Conservation (phyloP, 2,888 invertebrate genomes). For the Drosophila aldrichi region DNA sequence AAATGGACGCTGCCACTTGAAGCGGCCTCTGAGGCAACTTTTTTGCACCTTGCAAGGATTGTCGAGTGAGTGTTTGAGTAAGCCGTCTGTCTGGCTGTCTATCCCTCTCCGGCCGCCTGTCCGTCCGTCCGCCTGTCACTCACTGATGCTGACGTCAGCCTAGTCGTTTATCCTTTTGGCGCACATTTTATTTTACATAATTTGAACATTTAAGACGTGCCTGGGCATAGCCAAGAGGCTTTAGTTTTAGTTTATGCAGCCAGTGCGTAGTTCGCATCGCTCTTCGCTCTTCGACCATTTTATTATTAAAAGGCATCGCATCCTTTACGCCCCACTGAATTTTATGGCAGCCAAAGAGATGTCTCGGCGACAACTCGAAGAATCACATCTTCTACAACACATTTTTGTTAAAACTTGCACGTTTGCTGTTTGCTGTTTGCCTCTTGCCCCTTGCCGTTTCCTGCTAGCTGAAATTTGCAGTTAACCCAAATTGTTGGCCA, state of each 20-base stretch:
- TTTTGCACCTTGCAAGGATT: slow-evolving; percentile 75
- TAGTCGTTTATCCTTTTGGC: slow-evolving; percentile 66
- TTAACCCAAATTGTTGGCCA: slow-evolving; percentile 80
- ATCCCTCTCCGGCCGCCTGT: slow-evolving; percentile 8
- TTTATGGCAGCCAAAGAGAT: slow-evolving; percentile 56
- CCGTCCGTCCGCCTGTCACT: slow-evolving; percentile 53
- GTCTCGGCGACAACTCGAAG: slow-evolving; percentile 30
- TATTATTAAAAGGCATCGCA: slow-evolving; percentile 77
- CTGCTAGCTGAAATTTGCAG: slow-evolving; percentile 70
- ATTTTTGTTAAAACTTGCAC: slow-evolving; percentile 78
- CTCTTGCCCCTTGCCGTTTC: slow-evolving; percentile 47
- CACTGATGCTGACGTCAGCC: slow-evolving; percentile 77
- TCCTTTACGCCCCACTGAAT: slow-evolving; percentile 80
- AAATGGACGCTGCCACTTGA: slow-evolving; percentile 60
- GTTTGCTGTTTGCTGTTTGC: slow-evolving; percentile 62
- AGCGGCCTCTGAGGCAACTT: slow-evolving; percentile 47
- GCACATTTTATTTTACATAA: slow-evolving; percentile 79
- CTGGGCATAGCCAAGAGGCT: slow-evolving; percentile 78
- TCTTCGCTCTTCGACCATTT: slow-evolving; percentile 25
- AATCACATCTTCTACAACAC: slow-evolving; percentile 53
- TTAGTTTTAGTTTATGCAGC: slow-evolving; percentile 80
- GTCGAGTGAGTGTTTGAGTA: slow-evolving; percentile 58
- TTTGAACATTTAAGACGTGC: slow-evolving; percentile 82
- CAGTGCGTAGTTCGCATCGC: slow-evolving; percentile 48
- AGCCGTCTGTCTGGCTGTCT: slow-evolving; percentile 33